Evolutionary conservation across 2,888 invertebrate genomes (phyloP).

Genomic region (Polymixis flavicincta): DNA sequence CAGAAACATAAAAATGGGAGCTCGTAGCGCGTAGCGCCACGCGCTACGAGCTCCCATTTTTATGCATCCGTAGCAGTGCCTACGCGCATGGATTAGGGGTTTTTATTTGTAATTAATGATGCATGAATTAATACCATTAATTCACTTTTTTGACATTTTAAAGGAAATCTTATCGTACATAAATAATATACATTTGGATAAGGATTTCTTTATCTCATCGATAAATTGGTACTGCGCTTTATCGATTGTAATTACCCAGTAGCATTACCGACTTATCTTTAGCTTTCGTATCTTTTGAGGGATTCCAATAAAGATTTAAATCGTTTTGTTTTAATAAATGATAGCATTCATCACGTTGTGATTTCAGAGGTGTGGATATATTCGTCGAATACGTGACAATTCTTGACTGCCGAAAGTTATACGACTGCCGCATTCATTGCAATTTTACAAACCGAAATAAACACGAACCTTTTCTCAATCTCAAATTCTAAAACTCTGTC

Average conservation of each 20-base stretch:
- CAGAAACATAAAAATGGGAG: constrained; percentile 6
- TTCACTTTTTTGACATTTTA: background rate
- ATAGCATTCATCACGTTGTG: constrained; percentile 11
- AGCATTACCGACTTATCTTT: constrained; percentile 35
- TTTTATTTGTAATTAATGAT: background rate
- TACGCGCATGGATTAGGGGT: constrained; percentile 4
- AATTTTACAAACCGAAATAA: background rate
- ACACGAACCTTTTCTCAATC: background rate
- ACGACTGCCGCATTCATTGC: background rate
- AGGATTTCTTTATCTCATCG: constrained; percentile 14
- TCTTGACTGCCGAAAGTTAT: background rate
- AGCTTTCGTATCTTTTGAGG: constrained; percentile 20
- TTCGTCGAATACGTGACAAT: constrained; percentile 18
- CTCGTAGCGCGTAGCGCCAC: constrained; percentile 28
- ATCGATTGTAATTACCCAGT: constrained; percentile 36
- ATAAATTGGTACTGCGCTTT: constrained; percentile 6
- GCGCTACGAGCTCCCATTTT: no score
- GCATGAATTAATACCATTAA: background rate
- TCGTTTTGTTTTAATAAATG: background rate
- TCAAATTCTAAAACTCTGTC: background rate
- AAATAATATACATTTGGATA: background rate
- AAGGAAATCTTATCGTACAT: background rate
- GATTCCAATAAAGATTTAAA: constrained; percentile 19
- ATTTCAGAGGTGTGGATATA: constrained; percentile 6
- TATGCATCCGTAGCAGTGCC: constrained; percentile 11